Conservation (phyloP, 1,140 invertebrate species). For the Scaptomyza graminum region DNA sequence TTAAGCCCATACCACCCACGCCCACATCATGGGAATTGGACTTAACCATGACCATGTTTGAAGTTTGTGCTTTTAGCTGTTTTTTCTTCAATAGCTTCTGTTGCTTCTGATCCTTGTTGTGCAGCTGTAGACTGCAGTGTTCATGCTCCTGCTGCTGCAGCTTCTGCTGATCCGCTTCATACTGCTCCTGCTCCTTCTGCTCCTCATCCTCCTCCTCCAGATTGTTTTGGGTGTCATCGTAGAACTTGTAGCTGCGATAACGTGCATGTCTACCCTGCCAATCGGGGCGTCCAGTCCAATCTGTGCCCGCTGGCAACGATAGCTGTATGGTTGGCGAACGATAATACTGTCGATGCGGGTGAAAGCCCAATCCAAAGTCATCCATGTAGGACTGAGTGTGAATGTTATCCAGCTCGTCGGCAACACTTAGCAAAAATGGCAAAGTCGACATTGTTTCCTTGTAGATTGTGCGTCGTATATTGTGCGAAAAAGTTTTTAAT, state of each 20-base stretch:
- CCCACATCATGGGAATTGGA: conserved; percentile 70
- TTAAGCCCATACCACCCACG: conserved; percentile 62
- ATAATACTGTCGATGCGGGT: conserved; percentile 82
- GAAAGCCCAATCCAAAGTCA: conserved; percentile 81
- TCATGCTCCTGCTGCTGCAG: conserved; percentile 16
- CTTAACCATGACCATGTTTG: conserved; percentile 59
- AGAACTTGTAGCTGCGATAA: conserved; percentile 74
- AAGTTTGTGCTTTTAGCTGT: conserved; percentile 20
- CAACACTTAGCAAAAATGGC: conserved; percentile 79
- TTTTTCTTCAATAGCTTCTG: conserved; percentile 1
- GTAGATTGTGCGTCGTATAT: conserved; percentile 38
- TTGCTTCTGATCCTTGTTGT: conserved; percentile 16
- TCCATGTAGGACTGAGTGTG: conserved; percentile 81
- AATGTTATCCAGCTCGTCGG: conserved; percentile 83
- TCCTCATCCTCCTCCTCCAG: conserved; percentile 55
- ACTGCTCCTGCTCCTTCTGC: conserved; percentile 27
- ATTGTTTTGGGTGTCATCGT: conserved; percentile 75
- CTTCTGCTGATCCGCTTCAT: conserved; percentile 4
- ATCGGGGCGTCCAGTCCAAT: conserved; percentile 66
- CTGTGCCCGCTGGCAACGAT: conserved; percentile 76
- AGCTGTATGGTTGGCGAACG: conserved; percentile 78
- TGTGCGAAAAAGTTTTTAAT: conserved; percentile 1
- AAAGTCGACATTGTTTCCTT: conserved; percentile 77
- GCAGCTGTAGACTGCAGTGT: conserved; percentile 10
- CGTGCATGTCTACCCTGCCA: conserved; percentile 58